These are phyloP conservation scores for Nematopogon swammerdamellus DNA, from an alignment of 2,888 invertebrate species.

Conservation along the genomic window DNA sequence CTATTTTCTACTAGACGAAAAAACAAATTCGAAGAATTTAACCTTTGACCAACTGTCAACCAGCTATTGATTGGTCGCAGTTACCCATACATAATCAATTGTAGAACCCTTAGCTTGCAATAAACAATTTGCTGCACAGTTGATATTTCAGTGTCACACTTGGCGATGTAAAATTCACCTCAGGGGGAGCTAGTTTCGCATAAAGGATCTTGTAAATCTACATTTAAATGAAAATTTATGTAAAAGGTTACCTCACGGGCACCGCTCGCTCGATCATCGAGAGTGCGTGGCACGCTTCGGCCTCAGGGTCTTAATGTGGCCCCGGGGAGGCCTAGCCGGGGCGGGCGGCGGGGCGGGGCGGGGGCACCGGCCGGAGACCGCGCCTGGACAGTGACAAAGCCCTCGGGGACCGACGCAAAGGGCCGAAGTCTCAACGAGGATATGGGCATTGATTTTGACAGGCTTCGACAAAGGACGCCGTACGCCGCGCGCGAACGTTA, in stretches of 20 bases:
- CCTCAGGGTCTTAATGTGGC: slow-evolving; percentile 42
- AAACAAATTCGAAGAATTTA: too few relatives aligned
- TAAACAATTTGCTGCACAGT: too few relatives aligned
- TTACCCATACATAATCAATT: too few relatives aligned
- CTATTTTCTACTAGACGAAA: too few relatives aligned
- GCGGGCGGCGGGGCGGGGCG: neutral
- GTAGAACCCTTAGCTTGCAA: too few relatives aligned
- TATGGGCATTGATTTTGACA: neutral
- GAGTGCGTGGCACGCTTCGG: slow-evolving; percentile 40
- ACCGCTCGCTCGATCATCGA: slow-evolving; percentile 39
- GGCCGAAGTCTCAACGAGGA: neutral
- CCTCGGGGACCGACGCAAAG: neutral
- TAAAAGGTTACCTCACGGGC: neutral
- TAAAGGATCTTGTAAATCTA: neutral
- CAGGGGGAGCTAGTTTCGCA: neutral
- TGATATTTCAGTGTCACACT: neutral
- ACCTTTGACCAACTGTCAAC: too few relatives aligned
- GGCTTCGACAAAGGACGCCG: neutral
- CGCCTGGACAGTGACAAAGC: neutral
- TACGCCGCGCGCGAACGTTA: too few relatives aligned
- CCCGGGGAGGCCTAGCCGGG: slow-evolving; percentile 36
- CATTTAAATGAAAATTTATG: neutral
- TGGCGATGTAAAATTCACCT: neutral
- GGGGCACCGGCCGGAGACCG: too few relatives aligned
- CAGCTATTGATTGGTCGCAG: too few relatives aligned